Base-by-base conservation (phyloP, 2,797 vertebrate genomes). In the Tokudaia muenninki region DNA sequence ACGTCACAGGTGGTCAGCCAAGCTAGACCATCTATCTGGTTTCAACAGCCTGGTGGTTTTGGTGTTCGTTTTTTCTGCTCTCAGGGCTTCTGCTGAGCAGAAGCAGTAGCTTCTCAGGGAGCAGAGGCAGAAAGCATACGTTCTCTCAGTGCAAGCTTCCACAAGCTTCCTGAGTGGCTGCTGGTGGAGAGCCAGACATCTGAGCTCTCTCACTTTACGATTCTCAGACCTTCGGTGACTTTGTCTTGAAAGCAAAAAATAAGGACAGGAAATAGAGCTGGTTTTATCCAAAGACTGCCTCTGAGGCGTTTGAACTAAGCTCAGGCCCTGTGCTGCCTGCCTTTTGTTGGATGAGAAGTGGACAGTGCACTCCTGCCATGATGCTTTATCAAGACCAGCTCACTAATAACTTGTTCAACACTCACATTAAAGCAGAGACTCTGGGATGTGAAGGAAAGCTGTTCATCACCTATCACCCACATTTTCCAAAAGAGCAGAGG, bases 241-340 rank as follows among this genome's bases (percentile, higher is more conserved):
- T 91, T 90, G 52, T 34, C 34, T 5, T 52, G 52, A 21, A 87
- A n/a, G 57, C 75, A 65, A n/a, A 91, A 93, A 86, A 67, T 55
- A 74, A 61, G 31, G 52, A 37, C 59, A 84, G 81, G 57, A 96
- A 83, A 79, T 92, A 65, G 87, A 96, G 57, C 31, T n/a, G 79
- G 26, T 67, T 79, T 82, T 89, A 79, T 89, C 91, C 81, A 63
- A 55, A 92, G 72, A 52, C 91, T 37, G 26, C 3, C 78, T 81
- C 24, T 22, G 95, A 95, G 75, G 65, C 13, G 0, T 1, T 0
- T 19, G 72, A 78, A 44, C 31, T 7, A 26, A 31, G 67, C 16
- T 17, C 2, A 0, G 52, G 5, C 3, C 9, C 63, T 80, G 13
- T 55, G 26, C 14, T 3, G 26, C 14, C n/a, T 77, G 89, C 65